These are phyloP conservation scores for Meteorus sp. DNA, from an alignment of 1,140 invertebrate genomes.

Conservation along the genomic window DNA sequence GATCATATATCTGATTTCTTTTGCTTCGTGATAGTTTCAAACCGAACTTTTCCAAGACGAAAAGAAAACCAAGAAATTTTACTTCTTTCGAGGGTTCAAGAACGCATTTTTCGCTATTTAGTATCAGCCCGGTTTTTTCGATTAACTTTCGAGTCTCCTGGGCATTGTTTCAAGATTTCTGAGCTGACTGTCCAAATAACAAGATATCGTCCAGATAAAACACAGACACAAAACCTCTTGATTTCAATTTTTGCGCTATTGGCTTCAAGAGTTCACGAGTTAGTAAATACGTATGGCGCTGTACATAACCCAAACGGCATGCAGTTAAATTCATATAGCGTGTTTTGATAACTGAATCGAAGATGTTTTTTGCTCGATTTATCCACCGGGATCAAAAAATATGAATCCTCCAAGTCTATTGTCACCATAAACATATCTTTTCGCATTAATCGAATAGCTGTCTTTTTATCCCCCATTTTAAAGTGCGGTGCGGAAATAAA, in stretches of 20 bases:
- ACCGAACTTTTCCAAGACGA: not conserved
- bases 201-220: constrained; percentile 24
- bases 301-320: constrained; percentile 13
- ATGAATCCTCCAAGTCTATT: constrained; percentile 13
- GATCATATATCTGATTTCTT: not conserved
- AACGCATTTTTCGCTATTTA: constrained; percentile 2
- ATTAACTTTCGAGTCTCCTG: not conserved
- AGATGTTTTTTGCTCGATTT: not conserved
- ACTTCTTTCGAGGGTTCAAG: not conserved
- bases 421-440: not conserved
- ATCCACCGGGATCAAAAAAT: constrained; percentile 8
- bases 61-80: constrained; percentile 5
- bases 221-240: constrained; percentile 1
- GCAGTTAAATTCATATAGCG: constrained; percentile 3
- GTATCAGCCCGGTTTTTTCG: not conserved
- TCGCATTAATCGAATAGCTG: not conserved
- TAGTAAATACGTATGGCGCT: constrained; percentile 13
- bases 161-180: not conserved
- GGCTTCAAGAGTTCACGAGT: constrained; percentile 21
- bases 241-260: not conserved
- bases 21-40: not conserved
- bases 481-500: constrained; percentile 1
- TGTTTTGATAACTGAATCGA: not conserved
- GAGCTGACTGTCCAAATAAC: not conserved
- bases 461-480: constrained; percentile 15